Evolutionary conservation across 2,113 vertebrate genomes (phyloP).

Genomic region (Pitta sordida): DNA sequence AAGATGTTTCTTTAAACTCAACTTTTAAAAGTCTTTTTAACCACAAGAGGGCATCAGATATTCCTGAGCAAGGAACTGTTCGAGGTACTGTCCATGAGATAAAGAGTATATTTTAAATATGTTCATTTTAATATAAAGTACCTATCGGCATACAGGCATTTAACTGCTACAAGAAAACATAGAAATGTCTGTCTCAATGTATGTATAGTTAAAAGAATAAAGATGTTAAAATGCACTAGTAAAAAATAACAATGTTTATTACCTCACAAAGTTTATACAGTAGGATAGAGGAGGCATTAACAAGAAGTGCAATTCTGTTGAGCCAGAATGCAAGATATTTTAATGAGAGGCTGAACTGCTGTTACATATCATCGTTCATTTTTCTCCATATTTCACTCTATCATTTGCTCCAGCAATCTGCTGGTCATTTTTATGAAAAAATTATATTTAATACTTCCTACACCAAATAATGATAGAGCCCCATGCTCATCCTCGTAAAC

Average conservation of each 20-base stretch:
- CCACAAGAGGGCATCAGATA: slow-evolving; percentile 75
- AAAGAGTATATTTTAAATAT: slow-evolving; percentile 79
- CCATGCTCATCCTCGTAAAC: neutral
- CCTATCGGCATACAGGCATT: slow-evolving; percentile 33
- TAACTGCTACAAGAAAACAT: neutral
- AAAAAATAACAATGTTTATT: slow-evolving; percentile 61
- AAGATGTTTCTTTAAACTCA: slow-evolving; percentile 41
- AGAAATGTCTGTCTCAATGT: slow-evolving; percentile 28
- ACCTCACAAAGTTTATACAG: slow-evolving; percentile 67
- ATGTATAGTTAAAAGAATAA: slow-evolving; percentile 49
- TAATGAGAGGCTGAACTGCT: slow-evolving; percentile 46
- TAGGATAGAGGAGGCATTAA: slow-evolving; percentile 70
- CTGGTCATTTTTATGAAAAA: slow-evolving; percentile 32
- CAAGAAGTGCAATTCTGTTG: slow-evolving; percentile 72
- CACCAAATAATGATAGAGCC: slow-evolving; percentile 26
- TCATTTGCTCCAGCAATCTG: slow-evolving; percentile 21
- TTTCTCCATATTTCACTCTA: slow-evolving; percentile 11
- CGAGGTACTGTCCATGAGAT: slow-evolving; percentile 60
- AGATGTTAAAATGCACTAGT: slow-evolving; percentile 24
- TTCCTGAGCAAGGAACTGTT: slow-evolving; percentile 66
- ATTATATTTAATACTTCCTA: slow-evolving; percentile 38
- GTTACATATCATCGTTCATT: slow-evolving; percentile 33
- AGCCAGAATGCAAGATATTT: slow-evolving; percentile 58
- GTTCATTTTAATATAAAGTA: slow-evolving; percentile 68
- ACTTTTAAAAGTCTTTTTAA: slow-evolving; percentile 60